These are phyloP conservation scores for Scomberomorus guttatus DNA, from an alignment of 2,797 vertebrate species.

Conservation along the genomic window DNA sequence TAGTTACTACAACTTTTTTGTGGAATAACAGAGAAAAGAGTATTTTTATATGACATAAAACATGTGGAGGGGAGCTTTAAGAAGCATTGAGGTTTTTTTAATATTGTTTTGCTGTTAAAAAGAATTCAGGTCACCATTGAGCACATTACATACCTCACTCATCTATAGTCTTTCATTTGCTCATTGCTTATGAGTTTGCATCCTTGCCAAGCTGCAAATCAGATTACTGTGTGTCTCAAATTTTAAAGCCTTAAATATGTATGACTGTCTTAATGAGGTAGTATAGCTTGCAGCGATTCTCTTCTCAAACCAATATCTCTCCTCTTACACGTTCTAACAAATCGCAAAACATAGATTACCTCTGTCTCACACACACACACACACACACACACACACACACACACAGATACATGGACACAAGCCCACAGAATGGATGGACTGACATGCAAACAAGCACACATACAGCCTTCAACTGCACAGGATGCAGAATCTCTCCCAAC, in stretches of 20 bases:
- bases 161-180: slow-evolving; percentile 4
- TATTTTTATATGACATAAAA: no score
- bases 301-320: slow-evolving; percentile 42
- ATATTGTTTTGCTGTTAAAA: background rate
- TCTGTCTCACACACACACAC: slow-evolving; percentile 6
- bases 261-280: slow-evolving; percentile 50
- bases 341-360: slow-evolving; percentile 36
- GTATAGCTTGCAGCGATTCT: slow-evolving; percentile 28
- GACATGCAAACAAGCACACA: slow-evolving; percentile 10
- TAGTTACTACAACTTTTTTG: no score
- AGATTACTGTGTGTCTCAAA: slow-evolving; percentile 49
- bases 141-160: background rate
- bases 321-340: slow-evolving; percentile 30
- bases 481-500: slow-evolving; percentile 23
- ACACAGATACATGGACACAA: background rate
- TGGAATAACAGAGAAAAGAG: no score
- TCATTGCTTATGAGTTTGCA: slow-evolving; percentile 4
- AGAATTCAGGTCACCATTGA: background rate
- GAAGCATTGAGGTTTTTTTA: background rate
- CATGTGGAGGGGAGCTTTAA: no score
- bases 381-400: slow-evolving; percentile 9
- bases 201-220: slow-evolving; percentile 37
- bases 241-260: slow-evolving; percentile 59
- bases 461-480: slow-evolving; percentile 20
- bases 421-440: slow-evolving; percentile 1